These are phyloP conservation scores for Odontomachus brunneus DNA, from an alignment of 1,140 invertebrate species.

Conservation along the genomic window DNA sequence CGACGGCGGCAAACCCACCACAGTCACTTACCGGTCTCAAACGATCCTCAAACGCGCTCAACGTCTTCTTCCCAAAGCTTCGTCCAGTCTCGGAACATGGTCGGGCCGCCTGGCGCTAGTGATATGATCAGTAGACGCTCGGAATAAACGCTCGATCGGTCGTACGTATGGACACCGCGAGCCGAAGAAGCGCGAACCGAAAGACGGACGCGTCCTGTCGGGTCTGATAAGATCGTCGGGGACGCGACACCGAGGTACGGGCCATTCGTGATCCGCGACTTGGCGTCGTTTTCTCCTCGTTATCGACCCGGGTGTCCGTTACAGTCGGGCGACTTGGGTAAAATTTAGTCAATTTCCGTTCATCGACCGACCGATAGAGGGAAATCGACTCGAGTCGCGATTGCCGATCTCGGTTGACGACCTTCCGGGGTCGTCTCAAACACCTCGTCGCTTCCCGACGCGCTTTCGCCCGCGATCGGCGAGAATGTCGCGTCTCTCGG, in stretches of 20 bases:
- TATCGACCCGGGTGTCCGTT: conserved; percentile 61
- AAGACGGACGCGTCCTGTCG: conserved; percentile 60
- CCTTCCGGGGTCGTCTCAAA: not conserved
- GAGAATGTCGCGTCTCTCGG: conserved; percentile 9
- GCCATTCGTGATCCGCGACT: conserved; percentile 71
- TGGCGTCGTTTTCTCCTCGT: conserved; percentile 39
- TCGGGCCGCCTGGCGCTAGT: conserved; percentile 60
- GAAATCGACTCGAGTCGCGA: conserved; percentile 48
- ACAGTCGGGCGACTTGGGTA: conserved; percentile 67
- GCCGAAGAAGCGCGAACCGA: conserved; percentile 49
- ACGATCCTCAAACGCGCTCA: conserved; percentile 83
- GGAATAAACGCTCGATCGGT: conserved; percentile 64
- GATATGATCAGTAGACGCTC: conserved; percentile 69
- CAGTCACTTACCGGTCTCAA: conserved; percentile 82
- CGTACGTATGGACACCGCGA: conserved; percentile 42
- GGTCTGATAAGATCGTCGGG: conserved; percentile 67
- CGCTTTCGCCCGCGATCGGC: conserved; percentile 35
- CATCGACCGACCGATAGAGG: conserved; percentile 64
- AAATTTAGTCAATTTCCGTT: conserved; percentile 81
- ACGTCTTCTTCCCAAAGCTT: conserved; percentile 82
- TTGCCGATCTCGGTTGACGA: conserved; percentile 50
- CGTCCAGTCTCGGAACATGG: conserved; percentile 80
- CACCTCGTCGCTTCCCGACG: conserved; percentile 30
- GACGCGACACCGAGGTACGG: conserved; percentile 53
- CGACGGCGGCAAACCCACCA: conserved; percentile 85